Conservation (phyloP, 2,888 invertebrate species). For the Oasisia sp. region DNA sequence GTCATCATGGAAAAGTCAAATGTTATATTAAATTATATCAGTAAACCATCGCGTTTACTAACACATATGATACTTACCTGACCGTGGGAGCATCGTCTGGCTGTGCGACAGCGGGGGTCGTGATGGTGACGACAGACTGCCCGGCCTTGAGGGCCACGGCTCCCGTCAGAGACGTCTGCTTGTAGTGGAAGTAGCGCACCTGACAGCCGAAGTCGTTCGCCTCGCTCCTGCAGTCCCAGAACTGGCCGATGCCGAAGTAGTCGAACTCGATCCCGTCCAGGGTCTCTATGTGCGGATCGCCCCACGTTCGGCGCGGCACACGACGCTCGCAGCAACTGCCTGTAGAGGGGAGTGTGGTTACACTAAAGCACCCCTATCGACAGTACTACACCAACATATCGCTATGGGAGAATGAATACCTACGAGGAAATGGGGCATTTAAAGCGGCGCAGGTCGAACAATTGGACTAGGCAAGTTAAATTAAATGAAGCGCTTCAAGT, state of each 20-base stretch:
- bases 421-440: not conserved
- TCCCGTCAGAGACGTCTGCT: constrained; percentile 31
- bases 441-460: no score
- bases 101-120: not conserved
- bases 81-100: constrained; percentile 19
- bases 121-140: constrained; percentile 28
- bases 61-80: not conserved
- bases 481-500: no score
- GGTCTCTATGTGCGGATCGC: constrained; percentile 30
- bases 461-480: no score
- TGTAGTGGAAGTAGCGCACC: constrained; percentile 29
- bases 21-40: not conserved
- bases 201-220: constrained; percentile 34
- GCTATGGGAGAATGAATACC: no score
- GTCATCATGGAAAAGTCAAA: not conserved
- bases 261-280: constrained; percentile 27
- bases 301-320: constrained; percentile 5
- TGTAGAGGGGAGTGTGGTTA: not conserved
- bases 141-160: constrained; percentile 29
- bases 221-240: constrained; percentile 32
- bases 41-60: not conserved
- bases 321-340: not conserved
- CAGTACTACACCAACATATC: no score
- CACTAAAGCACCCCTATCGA: not conserved
- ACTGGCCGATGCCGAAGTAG: constrained; percentile 34